These are phyloP conservation scores for Mystacides longicornis DNA, from an alignment of 2,888 invertebrate genomes.

Conservation along the genomic window DNA sequence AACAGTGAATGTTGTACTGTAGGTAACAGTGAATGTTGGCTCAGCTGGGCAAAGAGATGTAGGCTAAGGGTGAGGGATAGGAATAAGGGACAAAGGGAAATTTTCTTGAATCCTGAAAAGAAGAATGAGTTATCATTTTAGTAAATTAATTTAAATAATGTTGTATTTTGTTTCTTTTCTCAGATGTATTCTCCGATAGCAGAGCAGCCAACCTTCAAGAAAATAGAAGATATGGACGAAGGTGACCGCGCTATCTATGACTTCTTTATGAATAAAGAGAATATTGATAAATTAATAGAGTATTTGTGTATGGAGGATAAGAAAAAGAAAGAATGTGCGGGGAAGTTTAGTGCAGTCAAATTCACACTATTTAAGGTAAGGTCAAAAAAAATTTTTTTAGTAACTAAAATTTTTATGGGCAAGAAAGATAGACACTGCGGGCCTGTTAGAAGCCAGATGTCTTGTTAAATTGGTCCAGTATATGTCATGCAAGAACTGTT, in stretches of 20 bases:
- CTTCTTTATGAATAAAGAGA: conserved; percentile 59
- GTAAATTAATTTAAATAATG: background rate
- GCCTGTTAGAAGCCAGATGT: no score
- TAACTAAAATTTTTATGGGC: no score
- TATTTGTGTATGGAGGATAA: conserved; percentile 78
- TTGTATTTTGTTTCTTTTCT: conserved; percentile 11
- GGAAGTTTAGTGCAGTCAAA: conserved; percentile 64
- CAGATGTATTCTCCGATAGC: conserved; percentile 60
- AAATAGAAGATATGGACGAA: conserved; percentile 51
- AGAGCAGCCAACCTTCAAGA: conserved; percentile 49
- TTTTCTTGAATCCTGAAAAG: no score
- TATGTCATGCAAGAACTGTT: no score
- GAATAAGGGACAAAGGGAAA: no score
- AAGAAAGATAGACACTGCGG: no score
- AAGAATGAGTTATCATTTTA: no score
- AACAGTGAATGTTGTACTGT: no score
- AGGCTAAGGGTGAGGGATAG: no score
- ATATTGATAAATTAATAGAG: conserved; percentile 61
- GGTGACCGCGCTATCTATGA: conserved; percentile 58
- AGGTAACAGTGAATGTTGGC: no score
- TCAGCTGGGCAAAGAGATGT: no score
- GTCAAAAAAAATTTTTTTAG: background rate
- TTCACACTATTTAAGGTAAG: conserved; percentile 66
- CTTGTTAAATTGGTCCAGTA: no score
- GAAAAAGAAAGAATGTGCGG: conserved; percentile 76